phyloP scores from a whole-genome alignment of 2,797 vertebrate genomes.

The Enteromius argenteus region DNA sequence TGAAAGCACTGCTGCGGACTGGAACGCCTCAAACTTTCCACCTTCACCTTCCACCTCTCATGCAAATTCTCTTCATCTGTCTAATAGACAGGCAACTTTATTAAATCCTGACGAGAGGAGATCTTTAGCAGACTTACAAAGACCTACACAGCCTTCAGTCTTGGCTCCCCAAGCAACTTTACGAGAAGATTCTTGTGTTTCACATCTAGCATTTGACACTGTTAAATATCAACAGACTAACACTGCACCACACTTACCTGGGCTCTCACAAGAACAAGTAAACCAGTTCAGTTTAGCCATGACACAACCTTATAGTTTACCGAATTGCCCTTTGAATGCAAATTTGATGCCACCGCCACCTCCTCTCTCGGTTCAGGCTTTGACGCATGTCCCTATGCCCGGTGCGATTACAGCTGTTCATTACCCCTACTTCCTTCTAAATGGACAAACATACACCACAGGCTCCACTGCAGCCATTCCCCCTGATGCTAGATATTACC shows the following conservation, averaged over 20 bases:
- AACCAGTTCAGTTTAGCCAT: constrained; percentile 36
- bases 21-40: constrained; percentile 9
- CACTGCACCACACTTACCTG: constrained; percentile 17
- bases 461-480: constrained; percentile 40
- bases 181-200: constrained; percentile 13
- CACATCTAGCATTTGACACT: background rate
- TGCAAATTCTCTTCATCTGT: constrained; percentile 39
- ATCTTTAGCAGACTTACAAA: constrained; percentile 33
- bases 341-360: constrained; percentile 6
- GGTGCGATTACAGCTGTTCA: constrained; percentile 44
- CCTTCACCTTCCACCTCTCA: constrained; percentile 7
- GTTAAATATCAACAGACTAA: constrained; percentile 24
- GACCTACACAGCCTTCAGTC: constrained; percentile 26
- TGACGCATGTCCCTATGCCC: constrained; percentile 34
- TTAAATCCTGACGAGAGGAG: constrained; percentile 28
- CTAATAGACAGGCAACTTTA: constrained; percentile 31
- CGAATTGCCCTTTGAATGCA: constrained; percentile 19
- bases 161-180: constrained; percentile 21
- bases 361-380: constrained; percentile 28
- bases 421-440: constrained; percentile 64
- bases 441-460: constrained; percentile 63
- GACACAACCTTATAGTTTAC: constrained; percentile 41
- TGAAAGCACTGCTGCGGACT: constrained; percentile 25
- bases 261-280: constrained; percentile 46
- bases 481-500: constrained; percentile 48